phyloP scores from a whole-genome alignment of 2,888 invertebrate genomes.

The Celastrina argiolus region DNA sequence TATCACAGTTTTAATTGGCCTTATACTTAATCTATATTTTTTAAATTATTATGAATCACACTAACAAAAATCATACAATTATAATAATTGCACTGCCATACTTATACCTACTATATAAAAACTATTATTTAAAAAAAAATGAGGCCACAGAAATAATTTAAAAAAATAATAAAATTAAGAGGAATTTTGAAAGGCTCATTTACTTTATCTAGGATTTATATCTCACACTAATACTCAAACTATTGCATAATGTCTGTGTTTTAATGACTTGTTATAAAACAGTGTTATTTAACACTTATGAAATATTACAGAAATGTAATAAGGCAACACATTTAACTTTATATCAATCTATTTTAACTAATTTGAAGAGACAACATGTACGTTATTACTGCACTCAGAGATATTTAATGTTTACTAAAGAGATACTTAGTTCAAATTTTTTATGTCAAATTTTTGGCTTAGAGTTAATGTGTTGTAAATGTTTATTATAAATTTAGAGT shows the following conservation, averaged over 20 bases:
- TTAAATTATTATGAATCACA: too few species aligned
- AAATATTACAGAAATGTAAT: slow-evolving; percentile 2
- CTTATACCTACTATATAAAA: too few species aligned
- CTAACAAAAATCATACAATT: too few species aligned
- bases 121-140: neutral
- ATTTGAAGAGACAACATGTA: neutral
- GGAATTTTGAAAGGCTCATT: neutral
- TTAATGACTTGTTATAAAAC: slow-evolving; percentile 21
- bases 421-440: too few species aligned
- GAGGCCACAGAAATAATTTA: neutral
- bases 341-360: neutral
- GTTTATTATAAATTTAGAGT: too few species aligned
- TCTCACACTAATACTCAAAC: neutral
- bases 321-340: neutral
- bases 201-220: neutral
- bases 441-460: too few species aligned
- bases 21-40: too few species aligned
- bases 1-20: too few species aligned
- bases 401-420: too few species aligned
- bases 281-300: slow-evolving; percentile 16
- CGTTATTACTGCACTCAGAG: too few species aligned
- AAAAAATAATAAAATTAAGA: neutral
- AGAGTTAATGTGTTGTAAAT: too few species aligned
- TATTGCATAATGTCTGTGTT: neutral
- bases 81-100: too few species aligned